These are phyloP conservation scores for Leptinotarsa undecemlineata DNA, from an alignment of 1,140 invertebrate species.

Conservation along the genomic window DNA sequence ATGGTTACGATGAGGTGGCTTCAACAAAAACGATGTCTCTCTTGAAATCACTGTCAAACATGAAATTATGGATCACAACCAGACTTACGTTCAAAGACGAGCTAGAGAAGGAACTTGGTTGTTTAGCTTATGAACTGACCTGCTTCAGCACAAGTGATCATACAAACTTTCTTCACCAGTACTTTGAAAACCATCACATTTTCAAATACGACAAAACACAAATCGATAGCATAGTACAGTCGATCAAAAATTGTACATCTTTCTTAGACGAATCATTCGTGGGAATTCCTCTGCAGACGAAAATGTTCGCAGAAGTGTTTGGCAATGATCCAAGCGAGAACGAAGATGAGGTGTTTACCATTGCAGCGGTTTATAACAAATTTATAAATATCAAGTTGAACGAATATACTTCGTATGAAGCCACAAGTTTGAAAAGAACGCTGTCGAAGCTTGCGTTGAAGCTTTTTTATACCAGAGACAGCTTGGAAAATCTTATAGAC, in stretches of 20 bases:
- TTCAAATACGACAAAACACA: background rate
- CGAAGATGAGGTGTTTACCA: background rate
- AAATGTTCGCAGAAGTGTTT: constrained; percentile 14
- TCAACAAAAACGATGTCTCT: background rate
- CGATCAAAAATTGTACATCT: background rate
- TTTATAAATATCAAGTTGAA: constrained; percentile 8
- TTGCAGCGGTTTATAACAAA: background rate
- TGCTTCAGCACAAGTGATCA: background rate
- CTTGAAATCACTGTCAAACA: background rate
- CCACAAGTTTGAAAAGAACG: constrained; percentile 9
- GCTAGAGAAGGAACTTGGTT: background rate
- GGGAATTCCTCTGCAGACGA: constrained; percentile 9
- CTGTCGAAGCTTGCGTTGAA: constrained; percentile 9
- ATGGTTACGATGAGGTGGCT: constrained; percentile 14
- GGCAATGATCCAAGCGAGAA: background rate
- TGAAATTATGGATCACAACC: constrained; percentile 14
- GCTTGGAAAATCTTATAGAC: constrained; percentile 6
- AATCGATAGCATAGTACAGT: background rate
- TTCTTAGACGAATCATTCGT: constrained; percentile 7
- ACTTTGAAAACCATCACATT: constrained; percentile 9
- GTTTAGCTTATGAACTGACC: constrained; percentile 4
- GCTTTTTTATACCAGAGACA: background rate
- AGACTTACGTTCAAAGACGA: constrained; percentile 5
- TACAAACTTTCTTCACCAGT: background rate
- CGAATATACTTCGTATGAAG: constrained; percentile 10